A percentile compares a stretch with the other conserved stretches of the same genome.
Conservation (phyloP, 2,888 invertebrate genomes). For the Fragum whitleyi region DNA sequence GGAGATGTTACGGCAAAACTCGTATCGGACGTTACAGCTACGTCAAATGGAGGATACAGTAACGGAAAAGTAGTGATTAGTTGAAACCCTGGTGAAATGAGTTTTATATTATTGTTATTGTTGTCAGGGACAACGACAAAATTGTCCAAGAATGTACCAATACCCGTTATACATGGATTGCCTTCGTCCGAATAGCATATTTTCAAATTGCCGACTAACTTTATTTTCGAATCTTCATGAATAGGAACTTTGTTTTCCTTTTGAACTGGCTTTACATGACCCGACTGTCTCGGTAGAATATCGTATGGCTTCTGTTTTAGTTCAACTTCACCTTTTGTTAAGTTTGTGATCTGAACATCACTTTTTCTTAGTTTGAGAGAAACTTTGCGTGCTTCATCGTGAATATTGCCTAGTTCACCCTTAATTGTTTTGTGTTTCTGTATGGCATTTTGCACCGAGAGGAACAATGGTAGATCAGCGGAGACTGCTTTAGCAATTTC, state of each 20-base stretch:
- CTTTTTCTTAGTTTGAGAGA: background rate
- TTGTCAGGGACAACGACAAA: conserved; percentile 39
- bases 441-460: conserved; percentile 38
- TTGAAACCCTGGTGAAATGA: conserved; percentile 27
- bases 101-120: conserved; percentile 42
- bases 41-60: conserved; percentile 44
- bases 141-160: conserved; percentile 35
- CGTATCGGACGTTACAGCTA: conserved; percentile 33
- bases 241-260: background rate
- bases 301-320: background rate
- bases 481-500: conserved; percentile 29
- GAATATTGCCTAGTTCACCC: background rate
- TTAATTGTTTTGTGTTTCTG: conserved; percentile 16
- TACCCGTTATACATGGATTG: conserved; percentile 49
- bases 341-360: background rate
- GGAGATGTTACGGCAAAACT: conserved; percentile 37
- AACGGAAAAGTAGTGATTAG: conserved; percentile 26
- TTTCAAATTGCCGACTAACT: conserved; percentile 31
- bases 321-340: background rate
- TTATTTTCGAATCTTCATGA: background rate
- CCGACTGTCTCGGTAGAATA: background rate
- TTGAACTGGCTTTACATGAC: background rate
- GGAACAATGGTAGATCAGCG: conserved; percentile 35
- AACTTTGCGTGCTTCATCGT: conserved; percentile 21
- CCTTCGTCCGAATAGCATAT: conserved; percentile 29